Base-by-base conservation (phyloP, 1,140 invertebrate genomes). In the Metopolophium dirhodum region DNA sequence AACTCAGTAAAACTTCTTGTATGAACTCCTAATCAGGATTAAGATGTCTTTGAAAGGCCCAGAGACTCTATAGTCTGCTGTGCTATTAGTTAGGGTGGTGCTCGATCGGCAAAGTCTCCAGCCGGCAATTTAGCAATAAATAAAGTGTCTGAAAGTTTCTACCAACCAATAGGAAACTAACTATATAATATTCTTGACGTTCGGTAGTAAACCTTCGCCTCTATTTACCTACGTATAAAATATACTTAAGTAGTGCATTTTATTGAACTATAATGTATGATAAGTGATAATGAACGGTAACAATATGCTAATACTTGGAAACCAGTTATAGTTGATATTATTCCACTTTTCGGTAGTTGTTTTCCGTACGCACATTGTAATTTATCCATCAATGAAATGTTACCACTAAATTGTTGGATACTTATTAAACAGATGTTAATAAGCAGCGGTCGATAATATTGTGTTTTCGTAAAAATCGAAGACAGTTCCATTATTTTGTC, bases 141-240 rank as follows among this genome's bases (percentile, higher is more conserved):
- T 77, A 77, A 77, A 77, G n/a, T 77, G 61, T 77, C 61, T 77
- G 14, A 77, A 77, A 77, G 61, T 77, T 77, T 77, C 61, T 77
- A 77, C 61, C n/a, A 77, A 77, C n/a, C 61, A 77, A n/a, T 77
- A 77, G 61, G 30, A 30, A 77, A 77, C n/a, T 77, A 77, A 77
- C 30, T 18, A 77, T 68, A 77, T 68, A 77, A 77, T 77, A n/a
- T n/a, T 4, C n/a, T 77, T 77, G 61, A 77, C 30, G 14, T 77
- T 77, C 6, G 30, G 7, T 77, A n/a, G n/a, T n/a, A 77, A 4
- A n/a, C 4, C 3, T 77, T 14, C 61, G 14, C 1, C 6, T 18
- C 3, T 77, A n/a, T 77, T 35, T 77, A n/a, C n/a, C n/a, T n/a
- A n/a, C 14, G 6, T 14, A 68, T 14, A n/a, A 77, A 77, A 77